These are phyloP conservation scores for Numenius arquata DNA, from an alignment of 2,113 vertebrate genomes.

Conservation along the genomic window DNA sequence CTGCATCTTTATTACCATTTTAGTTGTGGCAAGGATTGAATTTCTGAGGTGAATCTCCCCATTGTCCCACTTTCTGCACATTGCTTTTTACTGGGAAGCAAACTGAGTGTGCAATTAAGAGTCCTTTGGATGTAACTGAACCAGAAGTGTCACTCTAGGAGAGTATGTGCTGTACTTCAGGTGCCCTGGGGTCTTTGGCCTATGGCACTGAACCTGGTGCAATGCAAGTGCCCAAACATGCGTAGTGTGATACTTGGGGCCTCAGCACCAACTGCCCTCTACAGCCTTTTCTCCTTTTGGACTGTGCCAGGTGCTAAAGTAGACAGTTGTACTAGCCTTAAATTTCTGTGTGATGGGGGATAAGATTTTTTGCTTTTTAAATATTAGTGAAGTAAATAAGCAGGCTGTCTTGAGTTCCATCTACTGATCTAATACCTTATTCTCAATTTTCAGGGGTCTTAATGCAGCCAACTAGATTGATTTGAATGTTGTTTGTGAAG, in stretches of 20 bases:
- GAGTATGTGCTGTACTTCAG: neutral
- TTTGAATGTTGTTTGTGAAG: neutral
- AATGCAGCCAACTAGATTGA: neutral
- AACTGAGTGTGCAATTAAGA: neutral
- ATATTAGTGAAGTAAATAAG: neutral
- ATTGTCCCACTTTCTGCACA: neutral
- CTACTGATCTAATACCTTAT: neutral
- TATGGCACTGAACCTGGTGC: neutral
- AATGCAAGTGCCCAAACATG: neutral
- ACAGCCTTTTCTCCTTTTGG: neutral
- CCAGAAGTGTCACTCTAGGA: neutral
- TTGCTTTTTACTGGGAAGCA: neutral
- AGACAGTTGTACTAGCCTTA: neutral
- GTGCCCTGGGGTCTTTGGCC: neutral
- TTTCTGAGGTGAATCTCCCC: neutral
- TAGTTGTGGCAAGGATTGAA: neutral
- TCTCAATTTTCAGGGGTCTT: neutral
- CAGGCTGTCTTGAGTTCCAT: neutral
- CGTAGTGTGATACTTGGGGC: neutral
- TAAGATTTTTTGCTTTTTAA: neutral
- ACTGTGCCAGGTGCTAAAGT: neutral
- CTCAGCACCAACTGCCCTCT: neutral
- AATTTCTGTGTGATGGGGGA: neutral
- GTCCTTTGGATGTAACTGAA: neutral
- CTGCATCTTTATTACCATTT: neutral